Evolutionary conservation across 2,113 vertebrate genomes (phyloP).

Genomic region (Microcebus lehilahytsara): DNA sequence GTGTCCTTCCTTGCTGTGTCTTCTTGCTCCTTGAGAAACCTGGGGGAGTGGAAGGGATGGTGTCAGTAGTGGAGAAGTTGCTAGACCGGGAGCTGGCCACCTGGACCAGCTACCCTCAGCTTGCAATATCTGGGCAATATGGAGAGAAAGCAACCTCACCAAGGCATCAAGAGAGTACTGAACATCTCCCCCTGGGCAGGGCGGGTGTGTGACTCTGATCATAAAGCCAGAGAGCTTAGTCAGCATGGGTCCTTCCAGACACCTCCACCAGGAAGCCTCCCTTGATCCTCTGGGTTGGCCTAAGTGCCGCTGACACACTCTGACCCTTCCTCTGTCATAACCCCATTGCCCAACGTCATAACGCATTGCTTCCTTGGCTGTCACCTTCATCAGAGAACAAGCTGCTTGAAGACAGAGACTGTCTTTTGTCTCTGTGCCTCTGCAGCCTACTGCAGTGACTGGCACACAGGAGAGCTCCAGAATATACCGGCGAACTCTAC

Average conservation of each 20-base stretch:
- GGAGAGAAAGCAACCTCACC: not conserved
- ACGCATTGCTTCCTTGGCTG: not conserved
- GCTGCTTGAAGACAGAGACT: not conserved
- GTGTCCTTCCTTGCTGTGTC: slow-evolving; percentile 89
- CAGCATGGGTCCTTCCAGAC: not conserved
- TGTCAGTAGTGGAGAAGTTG: not conserved
- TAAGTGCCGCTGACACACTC: not conserved
- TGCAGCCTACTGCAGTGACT: not conserved
- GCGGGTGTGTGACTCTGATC: not conserved
- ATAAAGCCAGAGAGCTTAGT: not conserved
- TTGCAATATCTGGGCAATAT: fast-evolving
- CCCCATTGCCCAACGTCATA: not conserved
- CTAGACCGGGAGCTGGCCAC: not conserved
- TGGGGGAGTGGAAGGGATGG: slow-evolving; percentile 55
- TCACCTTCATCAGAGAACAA: not conserved
- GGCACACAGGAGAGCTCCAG: not conserved
- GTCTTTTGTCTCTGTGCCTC: not conserved
- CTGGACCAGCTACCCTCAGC: not conserved
- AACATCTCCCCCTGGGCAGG: not conserved
- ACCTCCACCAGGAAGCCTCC: not conserved
- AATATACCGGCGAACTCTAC: not conserved
- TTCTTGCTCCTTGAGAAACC: slow-evolving; percentile 92
- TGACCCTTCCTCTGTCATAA: not conserved
- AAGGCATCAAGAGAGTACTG: not conserved
- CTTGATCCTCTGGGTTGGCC: not conserved